These are phyloP conservation scores for Hermatobates lingyangjiaoensis DNA, from an alignment of 1,140 invertebrate genomes.

Conservation along the genomic window DNA sequence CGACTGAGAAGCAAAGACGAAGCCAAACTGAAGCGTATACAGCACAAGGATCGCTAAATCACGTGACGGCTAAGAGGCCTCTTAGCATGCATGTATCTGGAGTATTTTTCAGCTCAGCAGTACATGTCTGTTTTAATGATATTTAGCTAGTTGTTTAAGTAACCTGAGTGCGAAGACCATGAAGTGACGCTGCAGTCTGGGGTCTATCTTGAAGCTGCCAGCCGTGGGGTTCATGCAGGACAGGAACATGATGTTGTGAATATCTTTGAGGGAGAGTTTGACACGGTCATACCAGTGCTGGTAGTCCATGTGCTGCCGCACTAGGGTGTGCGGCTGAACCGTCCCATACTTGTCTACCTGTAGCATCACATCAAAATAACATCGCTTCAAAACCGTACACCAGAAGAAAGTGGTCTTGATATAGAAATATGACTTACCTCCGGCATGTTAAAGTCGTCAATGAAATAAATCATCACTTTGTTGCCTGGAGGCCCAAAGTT, in stretches of 20 bases:
- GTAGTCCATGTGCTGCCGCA: constrained; percentile 87
- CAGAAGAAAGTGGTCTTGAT: too few relatives aligned
- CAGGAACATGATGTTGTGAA: constrained; percentile 83
- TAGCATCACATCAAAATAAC: too few relatives aligned
- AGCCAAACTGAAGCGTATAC: too few relatives aligned
- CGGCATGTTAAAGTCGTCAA: constrained; percentile 95
- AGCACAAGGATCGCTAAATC: too few relatives aligned
- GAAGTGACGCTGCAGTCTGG: constrained; percentile 80
- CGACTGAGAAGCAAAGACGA: too few relatives aligned
- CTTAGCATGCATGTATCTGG: too few relatives aligned
- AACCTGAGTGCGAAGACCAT: constrained; percentile 74
- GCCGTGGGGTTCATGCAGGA: constrained; percentile 93
- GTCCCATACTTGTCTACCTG: constrained; percentile 83
- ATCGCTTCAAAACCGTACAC: too few relatives aligned
- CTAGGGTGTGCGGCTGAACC: constrained; percentile 84
- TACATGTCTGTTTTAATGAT: too few relatives aligned
- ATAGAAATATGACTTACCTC: constrained; percentile 43
- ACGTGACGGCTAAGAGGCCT: too few relatives aligned
- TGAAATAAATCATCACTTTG: constrained; percentile 81
- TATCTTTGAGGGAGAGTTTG: constrained; percentile 76
- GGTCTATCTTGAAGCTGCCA: constrained; percentile 84
- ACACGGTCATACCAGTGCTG: constrained; percentile 79
- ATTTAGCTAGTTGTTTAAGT: background rate
- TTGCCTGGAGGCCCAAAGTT: constrained; percentile 83
- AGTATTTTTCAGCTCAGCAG: too few relatives aligned